phyloP scores from a whole-genome alignment of 2,888 invertebrate species.

The Sialis fuliginosa region DNA sequence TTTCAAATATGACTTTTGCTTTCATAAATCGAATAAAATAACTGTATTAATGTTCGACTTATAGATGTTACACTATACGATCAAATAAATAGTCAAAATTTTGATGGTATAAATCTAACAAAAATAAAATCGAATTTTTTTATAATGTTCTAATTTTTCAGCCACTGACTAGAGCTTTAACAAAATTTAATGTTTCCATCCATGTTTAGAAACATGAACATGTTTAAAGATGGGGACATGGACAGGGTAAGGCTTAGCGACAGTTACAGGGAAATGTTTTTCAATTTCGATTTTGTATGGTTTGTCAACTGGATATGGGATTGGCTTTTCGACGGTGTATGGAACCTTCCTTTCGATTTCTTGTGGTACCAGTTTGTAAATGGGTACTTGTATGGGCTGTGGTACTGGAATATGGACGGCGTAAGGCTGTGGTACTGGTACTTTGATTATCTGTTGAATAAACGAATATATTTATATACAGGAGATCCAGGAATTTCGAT shows the following conservation, averaged over 20 bases:
- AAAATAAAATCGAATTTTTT: background rate
- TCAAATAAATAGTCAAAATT: background rate
- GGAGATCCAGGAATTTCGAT: no score
- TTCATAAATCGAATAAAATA: no score
- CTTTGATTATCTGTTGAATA: constrained; percentile 32
- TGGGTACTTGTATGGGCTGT: constrained; percentile 53
- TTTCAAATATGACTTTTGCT: no score
- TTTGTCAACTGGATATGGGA: constrained; percentile 51
- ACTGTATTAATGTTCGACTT: no score
- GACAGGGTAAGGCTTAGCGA: constrained; percentile 55
- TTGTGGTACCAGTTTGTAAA: constrained; percentile 54
- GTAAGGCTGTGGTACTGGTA: constrained; percentile 58
- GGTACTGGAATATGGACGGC: constrained; percentile 53
- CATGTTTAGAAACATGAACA: constrained; percentile 28
- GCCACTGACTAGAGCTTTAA: background rate
- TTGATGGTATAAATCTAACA: background rate
- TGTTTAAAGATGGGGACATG: constrained; percentile 59
- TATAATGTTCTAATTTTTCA: background rate
- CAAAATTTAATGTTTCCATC: constrained; percentile 3
- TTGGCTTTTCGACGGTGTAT: constrained; percentile 53
- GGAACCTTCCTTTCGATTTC: constrained; percentile 56
- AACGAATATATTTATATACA: no score
- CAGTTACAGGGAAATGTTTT: constrained; percentile 52
- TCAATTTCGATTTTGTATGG: constrained; percentile 61
- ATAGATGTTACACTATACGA: background rate